phyloP scores from a whole-genome alignment of 2,888 invertebrate species.

The Drosophila nr. fundita region DNA sequence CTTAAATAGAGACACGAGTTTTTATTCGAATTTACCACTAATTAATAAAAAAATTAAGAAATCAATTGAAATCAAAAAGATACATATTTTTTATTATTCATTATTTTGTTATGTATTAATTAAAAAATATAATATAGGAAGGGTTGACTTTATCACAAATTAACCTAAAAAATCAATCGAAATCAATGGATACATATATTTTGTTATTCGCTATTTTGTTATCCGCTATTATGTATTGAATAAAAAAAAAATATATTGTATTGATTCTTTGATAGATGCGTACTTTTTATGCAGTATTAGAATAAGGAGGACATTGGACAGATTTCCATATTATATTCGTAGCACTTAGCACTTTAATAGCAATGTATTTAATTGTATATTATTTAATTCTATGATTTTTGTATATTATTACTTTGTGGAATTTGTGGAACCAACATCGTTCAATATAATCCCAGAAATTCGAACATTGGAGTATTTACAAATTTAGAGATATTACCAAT shows the following conservation, averaged over 20 bases:
- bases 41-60: background rate
- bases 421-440: background rate
- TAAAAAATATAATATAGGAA: background rate
- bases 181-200: background rate
- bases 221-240: background rate
- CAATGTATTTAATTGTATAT: background rate
- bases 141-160: background rate
- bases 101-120: constrained; percentile 2
- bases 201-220: background rate
- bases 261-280: background rate
- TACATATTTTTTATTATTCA: background rate
- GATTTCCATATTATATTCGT: background rate
- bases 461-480: background rate
- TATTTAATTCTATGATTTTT: background rate
- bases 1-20: background rate
- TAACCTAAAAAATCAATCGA: background rate
- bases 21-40: background rate
- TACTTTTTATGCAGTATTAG: background rate
- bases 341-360: background rate
- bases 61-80: background rate
- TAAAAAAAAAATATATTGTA: background rate
- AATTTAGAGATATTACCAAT: background rate
- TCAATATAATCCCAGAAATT: background rate
- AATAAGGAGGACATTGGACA: background rate
- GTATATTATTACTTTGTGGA: background rate